Evolutionary conservation across 2,797 vertebrate species (phyloP).

Genomic region (Propithecus perrieri): DNA sequence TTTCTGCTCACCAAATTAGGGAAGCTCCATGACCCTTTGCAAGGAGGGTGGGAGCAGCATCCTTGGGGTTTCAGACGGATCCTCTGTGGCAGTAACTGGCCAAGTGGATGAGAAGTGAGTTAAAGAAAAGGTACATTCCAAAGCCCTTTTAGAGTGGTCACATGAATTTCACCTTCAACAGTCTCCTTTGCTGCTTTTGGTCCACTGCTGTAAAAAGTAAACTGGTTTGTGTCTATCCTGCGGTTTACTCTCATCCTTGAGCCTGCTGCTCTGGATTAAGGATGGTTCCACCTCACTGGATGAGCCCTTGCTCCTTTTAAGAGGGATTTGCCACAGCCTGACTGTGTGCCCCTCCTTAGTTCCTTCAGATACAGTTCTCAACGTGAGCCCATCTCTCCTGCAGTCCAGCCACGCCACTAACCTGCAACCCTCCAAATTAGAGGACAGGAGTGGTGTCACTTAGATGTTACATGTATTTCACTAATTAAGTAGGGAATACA

Average conservation of each 20-base stretch:
- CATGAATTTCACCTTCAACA: not conserved
- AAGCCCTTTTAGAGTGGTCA: not conserved
- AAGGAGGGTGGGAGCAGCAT: too few relatives aligned
- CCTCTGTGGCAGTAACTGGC: not conserved
- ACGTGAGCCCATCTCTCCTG: not conserved
- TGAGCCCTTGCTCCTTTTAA: rapidly evolving
- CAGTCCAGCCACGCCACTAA: not conserved
- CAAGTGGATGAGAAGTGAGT: not conserved
- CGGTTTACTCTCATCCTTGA: not conserved
- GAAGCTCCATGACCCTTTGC: rapidly evolving
- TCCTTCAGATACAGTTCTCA: not conserved
- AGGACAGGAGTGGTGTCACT: not conserved
- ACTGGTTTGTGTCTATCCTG: not conserved
- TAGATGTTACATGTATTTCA: not conserved
- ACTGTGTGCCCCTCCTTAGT: not conserved
- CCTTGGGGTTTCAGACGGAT: not conserved
- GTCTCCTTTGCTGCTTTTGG: not conserved
- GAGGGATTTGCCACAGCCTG: not conserved
- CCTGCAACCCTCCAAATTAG: not conserved
- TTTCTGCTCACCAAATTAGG: not conserved
- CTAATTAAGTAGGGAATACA: not conserved
- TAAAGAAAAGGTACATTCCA: not conserved
- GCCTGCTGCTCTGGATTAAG: not conserved
- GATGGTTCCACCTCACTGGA: not conserved
- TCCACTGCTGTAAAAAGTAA: not conserved